These are phyloP conservation scores for Ranitomeya variabilis DNA, from an alignment of 2,113 vertebrate species.

Conservation along the genomic window DNA sequence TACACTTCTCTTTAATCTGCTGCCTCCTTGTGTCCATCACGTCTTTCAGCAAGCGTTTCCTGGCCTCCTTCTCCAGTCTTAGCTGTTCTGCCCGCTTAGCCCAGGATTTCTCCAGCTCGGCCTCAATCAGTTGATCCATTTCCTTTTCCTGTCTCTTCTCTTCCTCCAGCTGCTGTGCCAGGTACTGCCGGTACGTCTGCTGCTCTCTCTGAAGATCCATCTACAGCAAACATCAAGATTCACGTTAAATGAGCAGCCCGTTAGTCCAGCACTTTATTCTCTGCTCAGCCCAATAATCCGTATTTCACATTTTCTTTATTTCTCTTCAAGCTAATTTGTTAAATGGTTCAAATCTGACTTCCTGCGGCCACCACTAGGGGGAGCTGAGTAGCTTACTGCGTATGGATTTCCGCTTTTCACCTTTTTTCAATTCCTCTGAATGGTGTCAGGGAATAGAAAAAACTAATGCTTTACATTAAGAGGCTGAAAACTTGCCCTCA, in stretches of 20 bases:
- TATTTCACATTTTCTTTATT: too few species aligned
- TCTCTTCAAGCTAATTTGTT: too few species aligned
- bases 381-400: too few species aligned
- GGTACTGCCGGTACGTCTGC: slow-evolving; percentile 74
- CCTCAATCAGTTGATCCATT: slow-evolving; percentile 70
- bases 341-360: too few species aligned
- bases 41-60: slow-evolving; percentile 75
- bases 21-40: slow-evolving; percentile 74
- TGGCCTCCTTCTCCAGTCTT: slow-evolving; percentile 71
- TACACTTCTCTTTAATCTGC: slow-evolving; percentile 86
- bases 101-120: slow-evolving; percentile 72
- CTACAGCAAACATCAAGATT: slow-evolving; percentile 65
- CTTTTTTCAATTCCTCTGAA: too few species aligned
- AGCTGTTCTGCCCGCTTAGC: slow-evolving; percentile 67
- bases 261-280: background rate
- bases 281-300: background rate
- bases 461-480: too few species aligned
- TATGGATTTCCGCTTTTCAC: background rate
- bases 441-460: too few species aligned
- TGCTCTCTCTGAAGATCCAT: slow-evolving; percentile 75
- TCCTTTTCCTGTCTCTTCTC: slow-evolving; percentile 75
- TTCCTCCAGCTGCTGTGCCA: slow-evolving; percentile 72
- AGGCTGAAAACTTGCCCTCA: too few species aligned
- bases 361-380: too few species aligned
- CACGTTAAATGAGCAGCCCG: background rate